Conservation (phyloP, 2,888 invertebrate genomes). For the Athetis lepigone region DNA sequence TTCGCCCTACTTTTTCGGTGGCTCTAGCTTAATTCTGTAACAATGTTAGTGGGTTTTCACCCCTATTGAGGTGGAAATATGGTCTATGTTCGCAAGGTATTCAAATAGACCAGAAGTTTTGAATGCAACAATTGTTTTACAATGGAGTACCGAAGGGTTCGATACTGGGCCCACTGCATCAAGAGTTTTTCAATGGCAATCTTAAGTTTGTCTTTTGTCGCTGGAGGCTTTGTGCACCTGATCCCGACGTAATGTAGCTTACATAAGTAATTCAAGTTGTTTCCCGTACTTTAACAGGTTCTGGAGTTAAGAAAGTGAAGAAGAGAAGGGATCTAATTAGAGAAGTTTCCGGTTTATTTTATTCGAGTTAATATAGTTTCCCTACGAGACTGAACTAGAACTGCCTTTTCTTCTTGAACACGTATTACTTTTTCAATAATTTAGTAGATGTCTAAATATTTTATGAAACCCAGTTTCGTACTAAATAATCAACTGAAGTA, state of each 20-base stretch:
- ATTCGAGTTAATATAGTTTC: conserved; percentile 2
- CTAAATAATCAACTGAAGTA: conserved; percentile 2
- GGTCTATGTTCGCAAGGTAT: conserved; percentile 59
- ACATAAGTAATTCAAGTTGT: conserved; percentile 76
- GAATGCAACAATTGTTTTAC: conserved; percentile 61
- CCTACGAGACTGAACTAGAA: neutral
- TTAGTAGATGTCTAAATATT: neutral
- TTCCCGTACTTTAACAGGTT: conserved; percentile 73
- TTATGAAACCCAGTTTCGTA: neutral
- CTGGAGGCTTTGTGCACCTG: conserved; percentile 71
- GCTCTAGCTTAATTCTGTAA: conserved; percentile 61
- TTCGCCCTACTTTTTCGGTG: conserved; percentile 79
- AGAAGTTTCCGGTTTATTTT: conserved; percentile 18
- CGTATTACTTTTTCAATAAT: neutral
- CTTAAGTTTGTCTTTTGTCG: conserved; percentile 58
- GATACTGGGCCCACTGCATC: conserved; percentile 61
- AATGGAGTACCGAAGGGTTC: conserved; percentile 65
- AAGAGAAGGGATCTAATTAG: conserved; percentile 68
- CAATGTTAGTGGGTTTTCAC: conserved; percentile 50
- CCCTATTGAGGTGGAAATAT: conserved; percentile 64
- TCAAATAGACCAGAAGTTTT: conserved; percentile 59
- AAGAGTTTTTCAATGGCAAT: conserved; percentile 62
- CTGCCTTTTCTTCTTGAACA: neutral
- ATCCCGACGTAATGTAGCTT: conserved; percentile 73
- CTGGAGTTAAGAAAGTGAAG: conserved; percentile 71